phyloP scores from a whole-genome alignment of 2,888 invertebrate genomes.

The Girardia tigrina region DNA sequence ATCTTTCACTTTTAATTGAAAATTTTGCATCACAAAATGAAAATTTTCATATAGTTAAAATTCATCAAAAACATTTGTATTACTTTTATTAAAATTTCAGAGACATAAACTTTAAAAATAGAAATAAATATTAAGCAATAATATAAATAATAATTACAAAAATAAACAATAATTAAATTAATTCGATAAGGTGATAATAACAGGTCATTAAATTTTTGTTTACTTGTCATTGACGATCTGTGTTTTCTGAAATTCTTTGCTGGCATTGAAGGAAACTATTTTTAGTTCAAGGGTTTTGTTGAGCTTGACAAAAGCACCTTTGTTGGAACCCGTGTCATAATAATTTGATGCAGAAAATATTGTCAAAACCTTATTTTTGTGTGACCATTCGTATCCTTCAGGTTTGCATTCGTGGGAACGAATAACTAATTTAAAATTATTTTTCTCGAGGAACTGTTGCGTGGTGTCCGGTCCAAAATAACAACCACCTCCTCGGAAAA shows the following conservation, averaged over 20 bases:
- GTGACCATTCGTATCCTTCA: slow-evolving; percentile 74
- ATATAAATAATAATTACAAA: too few relatives aligned
- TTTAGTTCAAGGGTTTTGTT: slow-evolving; percentile 56
- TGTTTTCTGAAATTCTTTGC: slow-evolving; percentile 41
- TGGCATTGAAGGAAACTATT: slow-evolving; percentile 65
- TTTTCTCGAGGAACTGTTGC: slow-evolving; percentile 62
- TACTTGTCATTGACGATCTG: slow-evolving; percentile 20
- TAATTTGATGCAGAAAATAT: slow-evolving; percentile 94
- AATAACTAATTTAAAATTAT: slow-evolving; percentile 64
- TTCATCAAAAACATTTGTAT: too few relatives aligned
- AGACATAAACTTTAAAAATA: too few relatives aligned
- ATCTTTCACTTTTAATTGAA: too few relatives aligned
- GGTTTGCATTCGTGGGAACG: slow-evolving; percentile 83
- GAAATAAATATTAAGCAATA: too few relatives aligned
- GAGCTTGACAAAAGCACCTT: slow-evolving; percentile 72
- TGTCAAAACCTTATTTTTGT: slow-evolving; percentile 74
- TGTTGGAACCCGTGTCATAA: slow-evolving; percentile 79
- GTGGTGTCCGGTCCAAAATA: slow-evolving; percentile 84
- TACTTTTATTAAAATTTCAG: too few relatives aligned
- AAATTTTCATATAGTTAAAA: too few relatives aligned
- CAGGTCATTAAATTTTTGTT: too few relatives aligned
- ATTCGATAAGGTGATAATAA: too few relatives aligned
- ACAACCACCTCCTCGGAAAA: slow-evolving; percentile 72
- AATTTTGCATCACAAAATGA: too few relatives aligned
- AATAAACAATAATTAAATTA: too few relatives aligned